These are phyloP conservation scores for Alligator sinensis DNA, from an alignment of 2,113 vertebrate genomes.

Conservation along the genomic window DNA sequence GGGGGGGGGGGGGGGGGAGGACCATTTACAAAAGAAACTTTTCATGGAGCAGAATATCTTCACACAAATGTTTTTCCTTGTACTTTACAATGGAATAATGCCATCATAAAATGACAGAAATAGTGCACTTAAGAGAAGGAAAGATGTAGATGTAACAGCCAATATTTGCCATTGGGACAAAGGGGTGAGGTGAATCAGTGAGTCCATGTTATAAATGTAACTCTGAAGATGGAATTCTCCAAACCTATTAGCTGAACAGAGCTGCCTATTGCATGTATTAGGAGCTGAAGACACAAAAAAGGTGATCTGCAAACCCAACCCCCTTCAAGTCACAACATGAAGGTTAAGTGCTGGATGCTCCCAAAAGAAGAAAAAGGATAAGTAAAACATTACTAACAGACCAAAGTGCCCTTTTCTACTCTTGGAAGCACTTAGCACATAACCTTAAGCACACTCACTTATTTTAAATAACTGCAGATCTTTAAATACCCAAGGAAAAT, in stretches of 20 bases:
- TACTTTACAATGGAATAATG: background rate
- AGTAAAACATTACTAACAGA: background rate
- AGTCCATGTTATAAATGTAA: background rate
- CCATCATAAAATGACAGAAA: background rate
- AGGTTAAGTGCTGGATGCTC: background rate
- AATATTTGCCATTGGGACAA: background rate
- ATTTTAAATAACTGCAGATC: background rate
- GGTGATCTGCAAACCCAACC: background rate
- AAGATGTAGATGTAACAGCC: background rate
- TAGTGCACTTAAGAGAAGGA: background rate
- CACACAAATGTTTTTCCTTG: background rate
- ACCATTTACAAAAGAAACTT: background rate
- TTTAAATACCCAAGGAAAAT: background rate
- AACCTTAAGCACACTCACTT: background rate
- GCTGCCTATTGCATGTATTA: background rate
- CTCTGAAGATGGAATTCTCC: background rate
- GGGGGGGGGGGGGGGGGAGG: too few relatives aligned
- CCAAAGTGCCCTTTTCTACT: background rate
- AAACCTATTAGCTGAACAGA: background rate
- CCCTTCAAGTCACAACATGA: background rate
- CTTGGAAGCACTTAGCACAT: background rate
- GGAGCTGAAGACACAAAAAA: slow-evolving; percentile 16
- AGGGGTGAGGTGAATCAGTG: background rate
- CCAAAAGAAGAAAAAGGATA: background rate
- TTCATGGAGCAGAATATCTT: background rate